Evolutionary conservation across 1,140 invertebrate genomes (phyloP), one percentile per base, ranked within the genome.

Genomic region (Chelonus insularis): DNA sequence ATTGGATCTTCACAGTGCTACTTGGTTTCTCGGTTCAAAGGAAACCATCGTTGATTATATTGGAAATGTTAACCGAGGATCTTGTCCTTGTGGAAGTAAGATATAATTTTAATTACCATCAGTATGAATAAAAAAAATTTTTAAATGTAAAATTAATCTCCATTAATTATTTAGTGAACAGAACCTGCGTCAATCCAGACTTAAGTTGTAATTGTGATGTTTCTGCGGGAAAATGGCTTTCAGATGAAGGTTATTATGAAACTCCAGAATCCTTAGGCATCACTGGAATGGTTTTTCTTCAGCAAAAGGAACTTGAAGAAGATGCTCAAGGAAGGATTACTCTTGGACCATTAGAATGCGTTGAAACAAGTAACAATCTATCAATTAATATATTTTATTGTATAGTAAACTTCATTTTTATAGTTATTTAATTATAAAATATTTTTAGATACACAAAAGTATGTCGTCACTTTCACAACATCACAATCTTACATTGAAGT

Each of bases 301-400:
- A 95, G 70, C 92, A 95, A 69, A 88, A 89, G 63, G 88, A 94
- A 74, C 81, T 94, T 50, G 86, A 89, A 55, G 86, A 88, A 62
- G 89, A 94, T 74, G 91, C 93, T 0, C 87, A 90, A 61, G 94
- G 91, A 1, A 84, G 92, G 65, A 91, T 97, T 7, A 95, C 92
- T 1, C 78, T 97, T 9, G 94, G 94, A 4, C 92, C 93, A 8
- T 80, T 97, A 48, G 91, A 95, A 77, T 97, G 95, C 79, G 93
- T 96, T 45, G 94, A 96, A 85, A 95, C 93, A 59, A 95, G 94
- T 96, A 82, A n/a, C n/a, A n/a, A n/a, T n/a, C n/a, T n/a, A n/a
- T n/a, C n/a, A n/a, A n/a, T 86, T 87, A 52, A 52, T 54, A 29
- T 55, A 36, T 60, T 16, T 58, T 51, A 14, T n/a, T 50, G n/a